Evolutionary conservation across 2,113 vertebrate genomes (phyloP).

Genomic region (Chascanopsetta lugubris): DNA sequence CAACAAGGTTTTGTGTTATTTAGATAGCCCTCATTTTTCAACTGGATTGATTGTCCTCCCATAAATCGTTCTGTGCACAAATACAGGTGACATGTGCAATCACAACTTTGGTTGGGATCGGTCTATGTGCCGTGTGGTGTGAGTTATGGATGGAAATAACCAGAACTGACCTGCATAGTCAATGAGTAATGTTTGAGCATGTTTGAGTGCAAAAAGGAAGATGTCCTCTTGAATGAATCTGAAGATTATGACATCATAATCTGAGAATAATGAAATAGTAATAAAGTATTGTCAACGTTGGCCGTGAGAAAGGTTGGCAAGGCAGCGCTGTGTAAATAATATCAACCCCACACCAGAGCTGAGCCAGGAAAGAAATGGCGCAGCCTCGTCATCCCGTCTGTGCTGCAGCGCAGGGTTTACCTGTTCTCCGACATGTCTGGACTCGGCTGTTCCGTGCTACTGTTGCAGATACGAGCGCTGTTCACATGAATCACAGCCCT

Average conservation of each 20-base stretch:
- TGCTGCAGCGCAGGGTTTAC: neutral
- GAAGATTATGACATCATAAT: too few species aligned
- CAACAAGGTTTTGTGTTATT: slow-evolving; percentile 12
- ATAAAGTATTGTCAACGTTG: neutral
- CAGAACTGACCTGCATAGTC: neutral
- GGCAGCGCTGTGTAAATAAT: neutral
- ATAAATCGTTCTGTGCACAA: neutral
- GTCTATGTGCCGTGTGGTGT: neutral
- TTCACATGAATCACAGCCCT: slow-evolving; percentile 9
- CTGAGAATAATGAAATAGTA: too few species aligned
- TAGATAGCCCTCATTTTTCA: slow-evolving; percentile 3
- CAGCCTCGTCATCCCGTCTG: neutral
- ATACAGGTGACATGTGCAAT: neutral
- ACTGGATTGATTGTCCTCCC: slow-evolving; percentile 11
- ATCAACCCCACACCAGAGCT: neutral
- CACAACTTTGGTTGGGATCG: slow-evolving; percentile 8
- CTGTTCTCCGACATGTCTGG: slow-evolving; percentile 20
- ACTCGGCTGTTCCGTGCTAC: neutral
- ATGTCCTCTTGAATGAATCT: too few species aligned
- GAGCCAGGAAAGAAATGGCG: neutral
- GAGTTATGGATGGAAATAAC: neutral
- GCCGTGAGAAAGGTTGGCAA: neutral
- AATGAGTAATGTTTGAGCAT: neutral
- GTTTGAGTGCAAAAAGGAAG: neutral
- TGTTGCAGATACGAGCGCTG: neutral